Evolutionary conservation across 2,888 invertebrate species (phyloP).

Genomic region (Omphaloscelis lunosa): DNA sequence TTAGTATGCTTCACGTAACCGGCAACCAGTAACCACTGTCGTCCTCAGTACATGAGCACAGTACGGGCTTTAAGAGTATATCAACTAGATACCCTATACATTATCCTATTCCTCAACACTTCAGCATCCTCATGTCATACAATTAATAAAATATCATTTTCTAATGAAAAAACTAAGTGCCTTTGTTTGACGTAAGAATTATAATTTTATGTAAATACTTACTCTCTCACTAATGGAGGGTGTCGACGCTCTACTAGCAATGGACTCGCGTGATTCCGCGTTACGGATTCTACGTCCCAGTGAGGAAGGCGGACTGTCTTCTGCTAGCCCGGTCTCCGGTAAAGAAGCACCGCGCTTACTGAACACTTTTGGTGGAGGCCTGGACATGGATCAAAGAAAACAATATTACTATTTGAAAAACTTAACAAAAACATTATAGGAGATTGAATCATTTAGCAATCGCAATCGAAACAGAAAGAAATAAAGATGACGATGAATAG

Average conservation of each 20-base stretch:
- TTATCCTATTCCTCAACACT: not conserved
- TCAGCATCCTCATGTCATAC: not conserved
- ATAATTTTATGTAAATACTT: slow-evolving; percentile 57
- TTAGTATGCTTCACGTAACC: not conserved
- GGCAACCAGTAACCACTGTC: not conserved
- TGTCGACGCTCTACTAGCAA: slow-evolving; percentile 88
- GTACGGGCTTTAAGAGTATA: not conserved
- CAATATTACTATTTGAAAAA: slow-evolving; percentile 24
- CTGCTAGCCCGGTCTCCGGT: slow-evolving; percentile 90
- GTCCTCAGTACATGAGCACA: not conserved
- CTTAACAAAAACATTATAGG: not conserved
- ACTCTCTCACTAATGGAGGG: slow-evolving; percentile 89
- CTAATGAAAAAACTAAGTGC: not conserved
- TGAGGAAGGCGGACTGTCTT: slow-evolving; percentile 89
- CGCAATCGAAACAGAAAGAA: not conserved
- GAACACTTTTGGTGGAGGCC: slow-evolving; percentile 92
- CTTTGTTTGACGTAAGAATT: not conserved
- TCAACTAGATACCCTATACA: not conserved
- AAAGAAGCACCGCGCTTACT: slow-evolving; percentile 89
- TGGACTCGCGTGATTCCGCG: slow-evolving; percentile 88
- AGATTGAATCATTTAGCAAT: not conserved
- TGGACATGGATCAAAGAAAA: slow-evolving; percentile 63
- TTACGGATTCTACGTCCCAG: slow-evolving; percentile 84
- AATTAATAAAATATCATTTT: not conserved
- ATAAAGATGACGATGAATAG: not conserved